These are phyloP conservation scores for Sphyrna mokarran DNA, from an alignment of 2,113 vertebrate species.

Conservation along the genomic window DNA sequence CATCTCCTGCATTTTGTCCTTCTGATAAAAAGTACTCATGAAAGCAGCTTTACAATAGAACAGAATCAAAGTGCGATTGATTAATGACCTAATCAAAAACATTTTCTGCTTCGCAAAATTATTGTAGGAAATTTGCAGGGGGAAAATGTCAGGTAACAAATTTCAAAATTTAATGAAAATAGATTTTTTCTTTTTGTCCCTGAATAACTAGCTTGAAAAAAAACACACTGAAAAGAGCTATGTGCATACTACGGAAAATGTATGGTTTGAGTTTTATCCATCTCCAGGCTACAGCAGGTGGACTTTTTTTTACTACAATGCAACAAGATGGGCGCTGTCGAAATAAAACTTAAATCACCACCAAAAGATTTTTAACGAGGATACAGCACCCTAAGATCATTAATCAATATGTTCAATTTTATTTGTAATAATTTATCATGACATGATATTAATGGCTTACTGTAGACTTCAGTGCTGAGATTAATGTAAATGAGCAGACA, in stretches of 20 bases:
- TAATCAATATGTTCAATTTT: constrained; percentile 87
- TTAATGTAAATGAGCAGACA: constrained; percentile 87
- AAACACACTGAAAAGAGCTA: background rate
- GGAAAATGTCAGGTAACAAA: too few species aligned
- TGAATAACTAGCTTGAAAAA: background rate
- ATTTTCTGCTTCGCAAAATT: constrained; percentile 15
- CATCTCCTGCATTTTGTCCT: constrained; percentile 86
- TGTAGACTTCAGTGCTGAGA: constrained; percentile 87
- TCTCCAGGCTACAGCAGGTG: background rate
- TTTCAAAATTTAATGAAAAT: constrained; percentile 31
- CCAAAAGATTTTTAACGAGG: constrained; percentile 75
- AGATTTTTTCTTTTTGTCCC: background rate
- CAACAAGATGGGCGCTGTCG: constrained; percentile 43
- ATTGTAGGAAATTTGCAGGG: background rate
- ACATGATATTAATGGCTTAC: constrained; percentile 88
- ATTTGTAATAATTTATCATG: constrained; percentile 94
- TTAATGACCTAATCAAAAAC: constrained; percentile 77
- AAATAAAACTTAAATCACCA: constrained; percentile 73
- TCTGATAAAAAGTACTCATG: constrained; percentile 82
- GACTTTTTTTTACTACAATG: background rate
- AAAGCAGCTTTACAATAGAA: constrained; percentile 84
- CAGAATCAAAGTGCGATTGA: constrained; percentile 89
- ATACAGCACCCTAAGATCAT: constrained; percentile 80
- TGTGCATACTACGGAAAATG: background rate
- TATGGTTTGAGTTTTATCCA: background rate